Conservation (phyloP, 2,797 vertebrate genomes). For the Macropodus opercularis region DNA sequence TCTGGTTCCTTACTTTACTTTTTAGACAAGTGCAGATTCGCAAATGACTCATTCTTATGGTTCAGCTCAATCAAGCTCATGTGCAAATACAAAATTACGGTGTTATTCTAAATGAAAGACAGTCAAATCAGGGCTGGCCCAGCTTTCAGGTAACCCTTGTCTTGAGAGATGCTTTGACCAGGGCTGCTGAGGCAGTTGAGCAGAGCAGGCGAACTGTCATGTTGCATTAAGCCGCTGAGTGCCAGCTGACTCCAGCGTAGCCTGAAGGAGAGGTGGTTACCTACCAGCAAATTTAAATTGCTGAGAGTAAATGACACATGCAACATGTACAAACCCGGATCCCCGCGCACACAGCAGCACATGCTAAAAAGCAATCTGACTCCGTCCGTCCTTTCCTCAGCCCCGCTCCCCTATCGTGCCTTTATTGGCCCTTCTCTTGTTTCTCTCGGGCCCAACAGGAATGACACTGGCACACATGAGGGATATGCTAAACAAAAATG, state of each 20-base stretch:
- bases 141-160: constrained; percentile 10
- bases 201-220: constrained; percentile 72
- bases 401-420: background rate
- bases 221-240: constrained; percentile 67
- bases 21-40: background rate
- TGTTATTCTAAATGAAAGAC: no score
- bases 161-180: constrained; percentile 39
- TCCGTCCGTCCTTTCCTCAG: background rate
- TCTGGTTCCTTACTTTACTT: no score
- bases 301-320: constrained; percentile 52
- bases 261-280: constrained; percentile 72
- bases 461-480: constrained; percentile 23
- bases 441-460: constrained; percentile 15
- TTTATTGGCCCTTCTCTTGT: constrained; percentile 10
- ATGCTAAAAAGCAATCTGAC: background rate
- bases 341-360: constrained; percentile 3
- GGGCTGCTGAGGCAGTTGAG: constrained; percentile 38
- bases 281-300: constrained; percentile 37
- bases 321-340: constrained; percentile 32
- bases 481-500: constrained; percentile 2
- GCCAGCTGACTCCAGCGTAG: constrained; percentile 64
- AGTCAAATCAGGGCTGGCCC: background rate
- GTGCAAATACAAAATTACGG: no score
- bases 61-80: no score
- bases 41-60: no score